Percentiles rank a stretch among this genome's conserved stretches.
Conservation (phyloP, 2,888 invertebrate species). For the Plebejus melissa region DNA sequence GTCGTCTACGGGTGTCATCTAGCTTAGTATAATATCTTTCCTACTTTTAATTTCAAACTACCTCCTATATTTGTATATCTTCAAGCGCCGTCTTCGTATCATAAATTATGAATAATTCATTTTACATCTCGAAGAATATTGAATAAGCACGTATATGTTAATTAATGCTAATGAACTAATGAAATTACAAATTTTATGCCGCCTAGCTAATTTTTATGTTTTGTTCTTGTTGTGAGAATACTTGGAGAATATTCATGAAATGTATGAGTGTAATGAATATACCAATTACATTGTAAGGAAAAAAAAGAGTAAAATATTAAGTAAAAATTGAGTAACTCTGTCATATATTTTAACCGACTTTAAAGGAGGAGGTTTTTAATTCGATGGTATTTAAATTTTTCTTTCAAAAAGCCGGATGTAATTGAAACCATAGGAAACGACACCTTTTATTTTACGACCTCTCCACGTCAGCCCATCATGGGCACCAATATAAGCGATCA, state of each 20-base stretch:
- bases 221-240: background rate
- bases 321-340: no score
- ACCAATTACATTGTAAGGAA: no score
- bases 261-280: background rate
- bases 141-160: conserved; percentile 18
- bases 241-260: background rate
- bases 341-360: no score
- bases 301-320: no score
- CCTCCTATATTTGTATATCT: background rate
- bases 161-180: conserved; percentile 21
- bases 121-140: conserved; percentile 14
- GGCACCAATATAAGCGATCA: no score
- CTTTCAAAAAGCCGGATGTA: no score
- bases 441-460: no score
- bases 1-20: no score
- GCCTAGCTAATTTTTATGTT: background rate
- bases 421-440: no score
- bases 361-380: background rate
- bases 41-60: conserved; percentile 10
- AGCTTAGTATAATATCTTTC: background rate
- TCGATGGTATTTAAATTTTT: no score
- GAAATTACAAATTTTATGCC: conserved; percentile 2
- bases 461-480: no score
- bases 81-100: background rate
- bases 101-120: conserved; percentile 18